These are phyloP conservation scores for Acanthaster planci DNA, from an alignment of 35 echinoderm and acorn worm species.

Conservation along the genomic window DNA sequence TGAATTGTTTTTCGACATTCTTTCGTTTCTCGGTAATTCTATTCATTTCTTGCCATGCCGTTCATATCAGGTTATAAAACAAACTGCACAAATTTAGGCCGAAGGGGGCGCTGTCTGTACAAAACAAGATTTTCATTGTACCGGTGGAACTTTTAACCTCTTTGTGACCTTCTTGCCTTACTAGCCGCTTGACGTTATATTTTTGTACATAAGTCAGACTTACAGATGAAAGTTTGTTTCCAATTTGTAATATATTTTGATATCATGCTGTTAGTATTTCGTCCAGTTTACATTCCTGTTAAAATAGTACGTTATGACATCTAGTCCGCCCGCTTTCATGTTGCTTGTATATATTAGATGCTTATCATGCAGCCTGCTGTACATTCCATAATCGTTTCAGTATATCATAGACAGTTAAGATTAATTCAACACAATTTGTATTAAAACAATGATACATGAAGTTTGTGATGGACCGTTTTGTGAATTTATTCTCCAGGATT, in stretches of 20 bases:
- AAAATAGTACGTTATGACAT: slow-evolving; percentile 9
- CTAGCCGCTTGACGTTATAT: background rate
- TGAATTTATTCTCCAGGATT: no score
- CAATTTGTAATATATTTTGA: slow-evolving; percentile 17
- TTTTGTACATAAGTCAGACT: slow-evolving; percentile 11
- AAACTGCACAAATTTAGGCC: no score
- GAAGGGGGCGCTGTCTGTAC: no score
- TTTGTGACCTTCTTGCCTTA: no score
- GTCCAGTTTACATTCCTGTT: slow-evolving; percentile 8
- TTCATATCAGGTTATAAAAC: no score
- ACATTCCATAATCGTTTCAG: background rate
- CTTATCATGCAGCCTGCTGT: background rate
- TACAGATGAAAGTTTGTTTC: background rate
- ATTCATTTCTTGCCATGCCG: no score
- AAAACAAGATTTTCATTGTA: no score
- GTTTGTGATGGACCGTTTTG: no score
- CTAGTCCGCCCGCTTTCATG: slow-evolving; percentile 14
- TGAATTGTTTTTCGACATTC: no score
- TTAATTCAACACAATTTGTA: background rate
- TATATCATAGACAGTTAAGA: background rate
- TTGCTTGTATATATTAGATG: slow-evolving; percentile 21
- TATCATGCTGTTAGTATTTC: slow-evolving; percentile 23
- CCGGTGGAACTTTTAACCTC: no score
- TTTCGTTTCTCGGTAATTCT: no score
- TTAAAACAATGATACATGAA: background rate